Base-by-base conservation (phyloP, 2,888 invertebrate species). In the Pristionchus maxplancki region DNA sequence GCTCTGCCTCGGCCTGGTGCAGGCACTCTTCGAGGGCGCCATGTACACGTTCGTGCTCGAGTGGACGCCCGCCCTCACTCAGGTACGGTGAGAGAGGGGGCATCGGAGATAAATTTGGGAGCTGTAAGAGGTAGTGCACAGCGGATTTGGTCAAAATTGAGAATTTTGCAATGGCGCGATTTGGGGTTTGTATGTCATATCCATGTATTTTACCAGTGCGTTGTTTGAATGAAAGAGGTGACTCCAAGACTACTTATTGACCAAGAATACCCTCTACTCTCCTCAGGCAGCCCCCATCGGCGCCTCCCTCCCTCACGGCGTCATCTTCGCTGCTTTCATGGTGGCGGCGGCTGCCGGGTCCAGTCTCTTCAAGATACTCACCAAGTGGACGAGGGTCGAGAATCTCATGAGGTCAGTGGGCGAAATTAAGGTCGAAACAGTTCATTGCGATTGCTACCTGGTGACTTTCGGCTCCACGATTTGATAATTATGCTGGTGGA, bases 21-120 rank as follows among this genome's bases (percentile, higher is more conserved):
- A 96, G 94, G 95, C 95, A 0, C 93, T 96, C 90, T 96, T 96
- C 94, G 96, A 96, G 92, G 96, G 96, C 24, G 94, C 95, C 89
- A 96, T 96, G 96, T 96, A 95, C 93, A 95, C 95, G n/a, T 96
- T 96, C 93, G 96, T 96, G 20, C 91, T 96, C 89, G 95, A 96
- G 93, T 96, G 96, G 96, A 96, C 96, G 0, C 96, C 96, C 5
- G 95, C 95, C 4, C 93, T 96, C 13, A 95, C 95, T 20, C 89
- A 90, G 82, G 93, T 91, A 31, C 34, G 17, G 50, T 8, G 24
- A 53, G 20, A 53, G n/a, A 20, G 71, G 71, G 37, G 71, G 20
- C n/a, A 28, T n/a, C n/a, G n/a, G n/a, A n/a, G n/a, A n/a, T n/a
- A n/a, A n/a, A n/a, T n/a, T n/a, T 31, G 6, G 40, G 78, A n/a